These are phyloP conservation scores for Anguilla marmorata DNA, from an alignment of 2,797 vertebrate genomes.

Conservation along the genomic window DNA sequence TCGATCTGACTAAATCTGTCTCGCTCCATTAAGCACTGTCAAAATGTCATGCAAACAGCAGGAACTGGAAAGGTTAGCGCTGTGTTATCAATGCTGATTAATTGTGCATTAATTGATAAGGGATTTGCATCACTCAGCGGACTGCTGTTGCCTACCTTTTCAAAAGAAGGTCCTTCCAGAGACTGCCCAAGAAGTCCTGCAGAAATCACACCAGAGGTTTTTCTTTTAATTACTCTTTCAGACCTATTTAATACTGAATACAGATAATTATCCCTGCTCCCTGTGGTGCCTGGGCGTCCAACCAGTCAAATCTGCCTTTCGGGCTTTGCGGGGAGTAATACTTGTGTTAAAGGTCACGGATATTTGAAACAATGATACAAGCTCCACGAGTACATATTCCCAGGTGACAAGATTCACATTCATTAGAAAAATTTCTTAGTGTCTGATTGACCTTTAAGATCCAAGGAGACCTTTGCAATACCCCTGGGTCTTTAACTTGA, in stretches of 20 bases:
- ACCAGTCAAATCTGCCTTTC: slow-evolving; percentile 36
- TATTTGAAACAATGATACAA: slow-evolving; percentile 66
- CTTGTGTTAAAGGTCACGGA: slow-evolving; percentile 71
- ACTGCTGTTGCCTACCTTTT: slow-evolving; percentile 21
- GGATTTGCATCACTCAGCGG: slow-evolving; percentile 37
- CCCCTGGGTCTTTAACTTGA: slow-evolving; percentile 69
- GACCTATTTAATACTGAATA: slow-evolving; percentile 37
- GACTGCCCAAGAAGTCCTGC: slow-evolving; percentile 29
- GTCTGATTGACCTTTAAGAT: slow-evolving; percentile 74
- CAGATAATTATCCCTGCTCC: slow-evolving; percentile 40
- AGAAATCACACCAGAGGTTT: slow-evolving; percentile 34
- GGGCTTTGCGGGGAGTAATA: slow-evolving; percentile 49
- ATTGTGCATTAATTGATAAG: slow-evolving; percentile 43
- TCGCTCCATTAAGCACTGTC: slow-evolving; percentile 25
- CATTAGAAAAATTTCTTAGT: slow-evolving; percentile 50
- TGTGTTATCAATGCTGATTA: slow-evolving; percentile 43
- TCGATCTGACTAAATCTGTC: slow-evolving; percentile 25
- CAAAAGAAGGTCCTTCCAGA: neutral
- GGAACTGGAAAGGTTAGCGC: slow-evolving; percentile 38
- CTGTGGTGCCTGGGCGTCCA: slow-evolving; percentile 28
- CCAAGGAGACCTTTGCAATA: slow-evolving; percentile 57
- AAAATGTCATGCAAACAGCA: slow-evolving; percentile 43
- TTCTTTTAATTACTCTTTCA: slow-evolving; percentile 39
- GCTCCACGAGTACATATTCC: slow-evolving; percentile 51
- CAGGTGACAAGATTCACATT: slow-evolving; percentile 68